Evolutionary conservation across 2,113 vertebrate genomes (phyloP), one percentile per base, ranked within the genome.

Genomic region (cat (Felis catus)): DNA sequence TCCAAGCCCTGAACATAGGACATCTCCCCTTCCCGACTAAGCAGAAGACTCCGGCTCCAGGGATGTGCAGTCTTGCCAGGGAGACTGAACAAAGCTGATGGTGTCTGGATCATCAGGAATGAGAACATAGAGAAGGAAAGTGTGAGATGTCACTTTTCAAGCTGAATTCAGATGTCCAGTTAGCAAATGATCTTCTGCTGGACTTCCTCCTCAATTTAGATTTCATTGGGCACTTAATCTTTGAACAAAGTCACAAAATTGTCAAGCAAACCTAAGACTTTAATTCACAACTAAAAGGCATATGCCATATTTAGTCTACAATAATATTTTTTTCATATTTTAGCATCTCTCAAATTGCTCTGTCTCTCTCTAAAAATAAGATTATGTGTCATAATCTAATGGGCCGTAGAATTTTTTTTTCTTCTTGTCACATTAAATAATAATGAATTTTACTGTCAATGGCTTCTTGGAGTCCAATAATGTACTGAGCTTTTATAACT

Each of bases 341-440:
- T 86, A 79, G 19, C 39, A 33, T 81, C 65, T 90, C 41, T 63
- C 29, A 31, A 61, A 79, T 85, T 82, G 31, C 21, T 31, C 45
- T 10, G 25, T 31, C 21, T 92, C 65, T 66, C 73, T 76, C 74
- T 76, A 76, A 48, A 84, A 66, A 80, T 68, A 3, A 23, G 73
- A n/a, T 36, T 7, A 45, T 15, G 21, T 55, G 27, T 25, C 45
- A 71, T 58, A 63, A 48, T 19, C 19, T 89, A 65, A 53, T 61
- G 31, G 27, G 5, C 48, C 27, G 11, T 23, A 58, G 53, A 23
- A 7, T 11, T 6, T 18, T 29, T 21, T n/a, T 61, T 70, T 89
- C 58, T 76, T 93, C 83, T 66, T 71, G 25, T 78, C 73, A 95
- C 18, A 48, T 61, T 82, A 78, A 95, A 84, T 76, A 79, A 86